These are phyloP conservation scores for Pogonus chalceus DNA, from an alignment of 1,140 invertebrate genomes.

Conservation along the genomic window DNA sequence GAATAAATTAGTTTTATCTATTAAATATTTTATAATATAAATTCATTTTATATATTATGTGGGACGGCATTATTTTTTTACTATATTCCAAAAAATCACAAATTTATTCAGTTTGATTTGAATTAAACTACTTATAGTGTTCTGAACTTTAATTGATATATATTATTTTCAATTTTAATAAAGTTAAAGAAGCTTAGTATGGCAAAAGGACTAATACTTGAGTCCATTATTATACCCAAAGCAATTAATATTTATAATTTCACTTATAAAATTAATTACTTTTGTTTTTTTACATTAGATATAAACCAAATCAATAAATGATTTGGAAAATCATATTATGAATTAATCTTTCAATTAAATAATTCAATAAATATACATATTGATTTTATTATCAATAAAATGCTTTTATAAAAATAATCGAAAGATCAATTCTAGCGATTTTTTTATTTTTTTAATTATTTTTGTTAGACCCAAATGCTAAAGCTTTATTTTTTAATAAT, in stretches of 20 bases:
- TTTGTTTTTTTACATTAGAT: background rate
- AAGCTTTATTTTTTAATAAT: background rate
- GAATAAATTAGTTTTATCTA: background rate
- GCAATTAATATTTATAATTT: background rate
- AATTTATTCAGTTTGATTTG: background rate
- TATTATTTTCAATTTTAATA: too few relatives aligned
- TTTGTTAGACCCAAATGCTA: background rate
- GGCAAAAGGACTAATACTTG: too few relatives aligned
- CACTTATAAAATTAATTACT: background rate
- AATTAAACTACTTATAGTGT: background rate
- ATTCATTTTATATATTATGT: conserved; percentile 10
- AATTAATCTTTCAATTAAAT: too few relatives aligned
- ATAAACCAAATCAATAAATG: background rate
- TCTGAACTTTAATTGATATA: background rate
- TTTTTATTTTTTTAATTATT: background rate
- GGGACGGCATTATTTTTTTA: background rate
- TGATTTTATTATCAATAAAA: too few relatives aligned
- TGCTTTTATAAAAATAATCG: too few relatives aligned
- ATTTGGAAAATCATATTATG: background rate
- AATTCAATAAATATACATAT: too few relatives aligned
- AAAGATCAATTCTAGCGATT: too few relatives aligned
- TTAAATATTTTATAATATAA: conserved; percentile 8
- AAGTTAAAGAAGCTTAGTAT: too few relatives aligned
- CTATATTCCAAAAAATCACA: background rate
- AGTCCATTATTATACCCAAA: too few relatives aligned